Evolutionary conservation across 2,797 vertebrate species (phyloP).

Genomic region (Mus caroli): DNA sequence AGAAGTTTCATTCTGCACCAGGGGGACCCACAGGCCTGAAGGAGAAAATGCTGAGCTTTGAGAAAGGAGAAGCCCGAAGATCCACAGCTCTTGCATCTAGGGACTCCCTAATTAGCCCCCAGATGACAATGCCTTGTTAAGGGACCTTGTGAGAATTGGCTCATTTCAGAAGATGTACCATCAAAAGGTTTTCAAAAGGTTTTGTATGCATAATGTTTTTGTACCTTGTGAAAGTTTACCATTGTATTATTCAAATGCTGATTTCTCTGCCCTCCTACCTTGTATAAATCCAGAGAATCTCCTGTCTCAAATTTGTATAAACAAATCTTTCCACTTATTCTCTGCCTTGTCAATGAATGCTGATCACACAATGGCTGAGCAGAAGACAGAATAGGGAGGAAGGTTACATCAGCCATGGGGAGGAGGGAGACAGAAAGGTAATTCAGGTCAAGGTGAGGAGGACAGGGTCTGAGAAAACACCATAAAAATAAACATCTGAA

Average conservation of each 20-base stretch:
- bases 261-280: background rate
- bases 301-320: background rate
- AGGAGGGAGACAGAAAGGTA: background rate
- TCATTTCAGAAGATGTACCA: constrained; percentile 12
- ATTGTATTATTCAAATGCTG: background rate
- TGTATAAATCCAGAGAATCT: background rate
- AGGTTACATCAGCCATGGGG: background rate
- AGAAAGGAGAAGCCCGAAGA: background rate
- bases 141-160: background rate
- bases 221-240: too few species aligned
- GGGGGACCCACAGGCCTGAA: background rate
- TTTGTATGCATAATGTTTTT: background rate
- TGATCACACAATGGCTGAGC: background rate
- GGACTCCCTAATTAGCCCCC: background rate
- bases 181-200: background rate
- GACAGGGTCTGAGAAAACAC: background rate
- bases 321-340: background rate
- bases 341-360: background rate
- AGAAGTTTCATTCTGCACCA: background rate
- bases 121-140: background rate
- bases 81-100: background rate
- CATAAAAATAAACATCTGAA: background rate
- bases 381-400: background rate
- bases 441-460: background rate
- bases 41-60: background rate